Evolutionary conservation across 1,140 invertebrate genomes (phyloP), one percentile per base, ranked within the genome.

Genomic region (Heliconius eleuchia): DNA sequence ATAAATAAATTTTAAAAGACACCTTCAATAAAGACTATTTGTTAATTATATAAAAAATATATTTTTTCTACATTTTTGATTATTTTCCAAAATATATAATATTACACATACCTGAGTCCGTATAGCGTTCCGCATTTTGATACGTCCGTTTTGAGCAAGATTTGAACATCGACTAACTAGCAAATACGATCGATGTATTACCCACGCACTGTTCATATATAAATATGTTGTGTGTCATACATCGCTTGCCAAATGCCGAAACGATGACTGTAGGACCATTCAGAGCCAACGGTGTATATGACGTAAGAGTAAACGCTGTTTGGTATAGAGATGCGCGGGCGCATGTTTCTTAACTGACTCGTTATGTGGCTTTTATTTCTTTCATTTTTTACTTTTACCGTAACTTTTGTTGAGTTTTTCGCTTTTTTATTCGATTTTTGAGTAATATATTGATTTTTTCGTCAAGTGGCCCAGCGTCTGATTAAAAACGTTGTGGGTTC

Each of bases 111-210:
- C 90, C 89, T 90, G 88, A 77, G 84, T 85, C 30, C 77, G 80
- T 81, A 92, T 87, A 52, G 85, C 85, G 34, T 86, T 85, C 79
- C 83, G 83, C 90, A 91, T 92, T 72, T 78, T 83, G 34, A 52
- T 34, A 39, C 73, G 27, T 27, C 55, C 19, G 70, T 70, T 5
- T 39, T 74, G 42, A 79, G 66, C 55, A n/a, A 60, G 70, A 74
- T 27, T 16, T 46, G 30, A 71, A 2, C 42, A 71, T 60, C 50
- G 73, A 80, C 79, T 80, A 37, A 76, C 73, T 46, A 46, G 42
- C 3, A 46, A 46, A 11, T 39, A 37, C 23, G 46, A 52, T 80
- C 60, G 30, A 73, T 66, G 11, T 27, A 2, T 27, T 66, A 11
- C 60, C 60, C 60, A 66, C 60, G 60, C 60, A 13, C 27, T 66